Evolutionary conservation across 2,888 invertebrate species (phyloP), one percentile per base, ranked within the genome.

Genomic region (Lasioglossum leucozonium): DNA sequence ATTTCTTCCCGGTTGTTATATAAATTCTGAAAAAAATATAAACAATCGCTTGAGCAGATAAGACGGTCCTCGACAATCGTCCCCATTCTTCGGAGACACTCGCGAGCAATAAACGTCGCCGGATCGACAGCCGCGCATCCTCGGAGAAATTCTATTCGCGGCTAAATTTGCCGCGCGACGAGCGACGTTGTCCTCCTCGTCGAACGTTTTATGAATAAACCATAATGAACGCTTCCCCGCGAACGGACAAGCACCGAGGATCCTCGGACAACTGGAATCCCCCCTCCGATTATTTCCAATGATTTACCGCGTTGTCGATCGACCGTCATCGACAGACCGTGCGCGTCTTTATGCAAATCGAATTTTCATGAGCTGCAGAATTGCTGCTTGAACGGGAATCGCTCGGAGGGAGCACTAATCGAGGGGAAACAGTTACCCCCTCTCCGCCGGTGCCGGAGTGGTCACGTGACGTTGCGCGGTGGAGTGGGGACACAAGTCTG

Each of bases 181-280:
- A 67, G 55, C 67, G 73, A 77, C 67, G 76, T 76, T 51, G 75
- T 82, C 37, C 73, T 72, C 73, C n/a, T n/a, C 62, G 30, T 55
- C 47, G 76, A 72, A 72, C 76, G 79, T 88, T 88, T 88, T 86
- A 87, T 87, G 91, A 88, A 91, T 91, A 90, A 90, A 90, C 82
- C 90, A 85, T 88, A 87, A 86, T 72, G 81, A 90, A 88, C 79
- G 89, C 55, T 81, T 75, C 62, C 69, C 69, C 47, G 44, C 34
- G 75, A 75, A 58, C 30, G 81, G 71, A 75, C 80, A 67, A 62
- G 42, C 44, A 51, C 42, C 44, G 42, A 58, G 75, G 58, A 79
- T 75, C 77, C 18, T 77, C 80, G 72, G 55, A 79, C 55, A 65
- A 76, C 44, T 62, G 71, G 79, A 85, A 79, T 75, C 67, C 78